These are phyloP conservation scores for Tonatia bakeri DNA, from an alignment of 2,113 vertebrate genomes.

Conservation along the genomic window DNA sequence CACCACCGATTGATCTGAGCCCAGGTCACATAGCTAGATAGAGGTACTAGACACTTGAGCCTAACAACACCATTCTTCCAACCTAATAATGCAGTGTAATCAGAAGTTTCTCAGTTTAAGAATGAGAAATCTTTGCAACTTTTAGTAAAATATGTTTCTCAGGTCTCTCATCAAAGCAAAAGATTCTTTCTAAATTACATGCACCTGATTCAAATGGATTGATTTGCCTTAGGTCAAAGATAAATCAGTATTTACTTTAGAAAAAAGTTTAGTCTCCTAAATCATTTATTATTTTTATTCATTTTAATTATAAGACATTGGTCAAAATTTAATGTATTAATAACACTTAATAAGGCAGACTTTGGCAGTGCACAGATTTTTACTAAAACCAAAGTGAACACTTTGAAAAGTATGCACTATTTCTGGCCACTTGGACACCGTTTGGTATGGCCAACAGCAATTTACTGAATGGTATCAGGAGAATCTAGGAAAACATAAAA, in stretches of 20 bases:
- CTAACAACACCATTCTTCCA: neutral
- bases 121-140: neutral
- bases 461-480: neutral
- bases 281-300: neutral
- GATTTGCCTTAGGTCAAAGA: neutral
- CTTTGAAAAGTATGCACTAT: neutral
- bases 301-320: neutral
- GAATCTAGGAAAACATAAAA: neutral
- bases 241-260: neutral
- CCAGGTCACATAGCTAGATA: neutral
- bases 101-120: neutral
- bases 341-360: neutral
- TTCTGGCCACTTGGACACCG: neutral
- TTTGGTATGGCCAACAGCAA: neutral
- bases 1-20: neutral
- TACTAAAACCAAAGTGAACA: neutral
- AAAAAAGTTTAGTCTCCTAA: neutral
- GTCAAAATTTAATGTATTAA: neutral
- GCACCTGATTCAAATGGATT: neutral
- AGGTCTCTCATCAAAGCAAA: neutral
- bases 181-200: neutral
- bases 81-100: neutral
- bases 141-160: slow-evolving; percentile 12
- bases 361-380: neutral
- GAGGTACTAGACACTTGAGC: neutral